phyloP scores from a whole-genome alignment of 2,113 vertebrate genomes.

The Vulpes vulpes region DNA sequence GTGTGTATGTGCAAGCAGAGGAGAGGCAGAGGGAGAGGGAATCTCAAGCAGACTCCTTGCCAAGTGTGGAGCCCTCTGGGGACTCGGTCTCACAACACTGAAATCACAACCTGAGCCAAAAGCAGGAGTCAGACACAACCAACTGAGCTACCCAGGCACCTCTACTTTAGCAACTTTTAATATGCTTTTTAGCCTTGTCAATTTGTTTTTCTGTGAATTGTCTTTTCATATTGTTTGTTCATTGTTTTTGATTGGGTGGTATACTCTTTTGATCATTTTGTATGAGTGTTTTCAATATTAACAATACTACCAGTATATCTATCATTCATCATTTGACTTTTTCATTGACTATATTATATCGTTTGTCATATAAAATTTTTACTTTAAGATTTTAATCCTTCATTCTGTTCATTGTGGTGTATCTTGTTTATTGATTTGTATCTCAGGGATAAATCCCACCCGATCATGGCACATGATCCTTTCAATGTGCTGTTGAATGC shows the following conservation, averaged over 20 bases:
- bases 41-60: not conserved
- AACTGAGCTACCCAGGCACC: too few species aligned
- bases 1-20: not conserved
- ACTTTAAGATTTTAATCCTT: not conserved
- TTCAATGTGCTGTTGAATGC: not conserved
- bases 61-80: not conserved
- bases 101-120: not conserved
- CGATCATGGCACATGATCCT: not conserved
- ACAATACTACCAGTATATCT: not conserved
- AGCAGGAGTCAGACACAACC: too few species aligned
- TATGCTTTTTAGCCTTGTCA: not conserved
- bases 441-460: not conserved
- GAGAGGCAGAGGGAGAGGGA: not conserved
- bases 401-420: not conserved
- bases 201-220: not conserved
- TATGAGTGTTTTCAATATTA: not conserved
- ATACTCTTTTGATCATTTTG: not conserved
- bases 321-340: not conserved
- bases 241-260: not conserved
- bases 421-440: not conserved
- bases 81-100: not conserved
- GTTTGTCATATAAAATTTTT: not conserved
- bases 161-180: not conserved
- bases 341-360: not conserved
- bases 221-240: not conserved